Evolutionary conservation across 2,113 vertebrate species (phyloP), one percentile per base, ranked within the genome.

Genomic region (Lagopus muta): DNA sequence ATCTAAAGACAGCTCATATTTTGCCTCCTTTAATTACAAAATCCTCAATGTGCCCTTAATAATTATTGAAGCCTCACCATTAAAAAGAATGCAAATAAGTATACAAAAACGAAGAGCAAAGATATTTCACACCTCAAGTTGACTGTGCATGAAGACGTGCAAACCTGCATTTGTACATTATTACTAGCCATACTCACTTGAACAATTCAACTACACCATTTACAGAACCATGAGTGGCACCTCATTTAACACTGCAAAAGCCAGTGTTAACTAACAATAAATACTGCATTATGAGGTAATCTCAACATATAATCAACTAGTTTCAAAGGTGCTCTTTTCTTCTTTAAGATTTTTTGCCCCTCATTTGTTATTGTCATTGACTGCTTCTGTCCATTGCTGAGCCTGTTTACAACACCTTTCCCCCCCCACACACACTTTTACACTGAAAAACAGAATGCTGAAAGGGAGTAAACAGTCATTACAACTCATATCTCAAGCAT

Each of bases 301-400:
- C 27, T 52, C 34, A 70, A 69, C 57, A 57, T 25, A 34, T 43
- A 69, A 8, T 58, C 65, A 18, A 48, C 19, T 18, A 5, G 13
- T 84, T 84, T 60, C 48, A 52, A 72, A 52, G 6, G 1, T 2
- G 15, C 2, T 3, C 8, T 54, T 28, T 54, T 55, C 18, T 55
- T 10, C 8, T 17, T 38, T 36, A 22, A 18, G 13, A 6, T 36
- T 36, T 61, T 16, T 61, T 28, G 30, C 13, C 20, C 2, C 0
- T 65, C 52, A 34, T 57, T 86, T 65, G 30, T 57, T 81, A 10
- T 45, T 65, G 6, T 11, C 34, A 15, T 16, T 70, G 40, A 24
- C 11, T 30, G 16, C 45, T 65, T 69, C 47, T 57, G 42, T 38
- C 32, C n/a, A 80, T 42, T 40, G 25, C 17, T 15, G 11, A 69